Percentiles rank a stretch among this genome's conserved stretches.
Evolutionary conservation across 2,113 vertebrate species (phyloP).

Genomic region (Varanus komodoensis): DNA sequence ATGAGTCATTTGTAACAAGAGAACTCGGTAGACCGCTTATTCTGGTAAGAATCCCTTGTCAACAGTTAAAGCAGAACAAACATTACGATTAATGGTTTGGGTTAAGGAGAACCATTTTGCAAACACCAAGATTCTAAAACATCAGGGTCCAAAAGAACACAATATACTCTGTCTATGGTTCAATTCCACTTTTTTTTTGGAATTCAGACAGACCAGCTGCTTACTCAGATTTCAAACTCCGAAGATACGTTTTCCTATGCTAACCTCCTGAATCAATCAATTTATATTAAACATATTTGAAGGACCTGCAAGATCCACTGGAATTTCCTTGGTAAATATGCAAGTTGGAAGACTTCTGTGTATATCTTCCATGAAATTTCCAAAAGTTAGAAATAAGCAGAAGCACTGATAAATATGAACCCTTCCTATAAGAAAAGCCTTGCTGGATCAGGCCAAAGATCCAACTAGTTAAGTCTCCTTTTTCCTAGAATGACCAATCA

Average conservation of each 20-base stretch:
- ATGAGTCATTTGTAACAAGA: not conserved
- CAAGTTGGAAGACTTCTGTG: not conserved
- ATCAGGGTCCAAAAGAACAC: not conserved
- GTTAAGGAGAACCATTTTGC: not conserved
- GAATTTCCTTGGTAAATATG: not conserved
- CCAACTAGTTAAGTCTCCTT: not conserved
- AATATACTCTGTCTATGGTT: not conserved
- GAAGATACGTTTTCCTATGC: not conserved
- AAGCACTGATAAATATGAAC: not conserved
- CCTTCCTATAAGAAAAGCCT: not conserved
- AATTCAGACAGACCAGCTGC: not conserved
- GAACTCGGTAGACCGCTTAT: not conserved
- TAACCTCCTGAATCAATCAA: not conserved
- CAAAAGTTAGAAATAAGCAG: not conserved
- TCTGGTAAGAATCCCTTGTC: not conserved
- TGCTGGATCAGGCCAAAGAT: not conserved
- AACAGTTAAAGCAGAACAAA: not conserved
- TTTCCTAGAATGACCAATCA: not conserved
- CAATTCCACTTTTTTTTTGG: not conserved
- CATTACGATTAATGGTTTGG: accelerated
- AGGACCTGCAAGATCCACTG: not conserved
- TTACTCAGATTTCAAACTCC: not conserved
- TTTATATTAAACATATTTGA: not conserved
- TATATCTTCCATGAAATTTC: not conserved
- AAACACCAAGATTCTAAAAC: conserved; percentile 13